phyloP scores from a whole-genome alignment of 2,797 vertebrate species.

The Brotula barbata region DNA sequence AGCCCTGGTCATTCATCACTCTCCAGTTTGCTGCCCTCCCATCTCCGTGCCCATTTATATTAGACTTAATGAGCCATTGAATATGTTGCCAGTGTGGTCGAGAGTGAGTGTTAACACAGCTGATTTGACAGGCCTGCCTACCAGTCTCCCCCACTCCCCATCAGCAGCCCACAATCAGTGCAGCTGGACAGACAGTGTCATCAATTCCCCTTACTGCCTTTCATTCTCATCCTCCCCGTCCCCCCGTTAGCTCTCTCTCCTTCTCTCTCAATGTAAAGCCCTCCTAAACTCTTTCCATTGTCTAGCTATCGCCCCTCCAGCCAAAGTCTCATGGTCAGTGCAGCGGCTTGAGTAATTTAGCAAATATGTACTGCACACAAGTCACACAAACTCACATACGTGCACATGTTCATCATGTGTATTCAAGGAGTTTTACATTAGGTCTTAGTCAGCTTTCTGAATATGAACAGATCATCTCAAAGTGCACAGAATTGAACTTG shows the following conservation, averaged over 20 bases:
- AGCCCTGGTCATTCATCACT: slow-evolving; percentile 26
- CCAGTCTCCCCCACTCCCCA: slow-evolving; percentile 29
- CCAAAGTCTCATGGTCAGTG: slow-evolving; percentile 58
- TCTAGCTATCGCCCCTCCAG: slow-evolving; percentile 39
- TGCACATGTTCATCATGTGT: slow-evolving; percentile 5
- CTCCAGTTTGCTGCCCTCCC: slow-evolving; percentile 16
- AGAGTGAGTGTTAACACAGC: slow-evolving; percentile 50
- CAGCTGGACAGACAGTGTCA: slow-evolving; percentile 56
- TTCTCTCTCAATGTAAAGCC: slow-evolving; percentile 27
- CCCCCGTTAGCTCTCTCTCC: slow-evolving; percentile 12
- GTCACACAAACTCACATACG: slow-evolving; percentile 35
- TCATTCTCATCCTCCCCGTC: slow-evolving; percentile 46
- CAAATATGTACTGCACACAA: slow-evolving; percentile 30
- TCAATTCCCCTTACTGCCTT: slow-evolving; percentile 40
- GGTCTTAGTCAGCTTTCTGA: neutral
- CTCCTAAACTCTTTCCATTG: slow-evolving; percentile 44
- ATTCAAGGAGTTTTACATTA: neutral
- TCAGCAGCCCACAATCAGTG: slow-evolving; percentile 48
- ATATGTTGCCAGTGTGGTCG: slow-evolving; percentile 29
- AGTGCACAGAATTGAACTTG: slow-evolving; percentile 34
- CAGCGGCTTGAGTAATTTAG: slow-evolving; percentile 53
- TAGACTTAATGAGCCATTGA: slow-evolving; percentile 57
- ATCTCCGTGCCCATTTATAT: slow-evolving; percentile 43
- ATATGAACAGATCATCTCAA: neutral
- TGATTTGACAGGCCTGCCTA: slow-evolving; percentile 57